Conservation (phyloP, 2,797 vertebrate genomes). For the Crotalus adamanteus region DNA sequence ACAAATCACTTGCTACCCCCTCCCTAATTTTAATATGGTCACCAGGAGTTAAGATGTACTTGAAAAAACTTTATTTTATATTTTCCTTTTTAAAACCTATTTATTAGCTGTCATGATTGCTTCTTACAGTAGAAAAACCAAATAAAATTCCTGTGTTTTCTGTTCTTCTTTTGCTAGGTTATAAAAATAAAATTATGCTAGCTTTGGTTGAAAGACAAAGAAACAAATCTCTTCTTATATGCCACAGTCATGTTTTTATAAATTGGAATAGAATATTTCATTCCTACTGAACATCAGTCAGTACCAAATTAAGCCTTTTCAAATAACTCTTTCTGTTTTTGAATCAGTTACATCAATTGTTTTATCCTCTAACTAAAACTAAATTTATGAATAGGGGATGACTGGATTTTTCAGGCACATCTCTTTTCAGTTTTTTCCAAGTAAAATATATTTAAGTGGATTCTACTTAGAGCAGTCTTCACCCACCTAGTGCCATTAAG, state of each 20-base stretch:
- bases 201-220: neutral
- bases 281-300: neutral
- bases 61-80: neutral
- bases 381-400: neutral
- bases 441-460: neutral
- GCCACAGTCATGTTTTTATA: neutral
- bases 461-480: neutral
- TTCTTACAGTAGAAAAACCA: neutral
- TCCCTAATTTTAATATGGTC: neutral
- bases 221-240: neutral
- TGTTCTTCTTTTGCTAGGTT: neutral
- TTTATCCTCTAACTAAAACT: neutral
- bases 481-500: neutral
- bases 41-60: neutral
- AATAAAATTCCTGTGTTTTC: neutral
- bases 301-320: neutral
- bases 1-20: neutral
- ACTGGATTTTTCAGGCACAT: neutral
- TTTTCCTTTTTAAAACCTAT: neutral
- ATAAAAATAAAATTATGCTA: neutral
- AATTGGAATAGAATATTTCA: neutral
- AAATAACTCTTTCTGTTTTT: neutral
- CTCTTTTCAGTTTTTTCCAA: neutral
- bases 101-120: neutral
- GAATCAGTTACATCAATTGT: neutral